Percentiles rank a stretch among this genome's conserved stretches.
Evolutionary conservation across 2,797 vertebrate species (phyloP).

Genomic region (Tapera naevia): DNA sequence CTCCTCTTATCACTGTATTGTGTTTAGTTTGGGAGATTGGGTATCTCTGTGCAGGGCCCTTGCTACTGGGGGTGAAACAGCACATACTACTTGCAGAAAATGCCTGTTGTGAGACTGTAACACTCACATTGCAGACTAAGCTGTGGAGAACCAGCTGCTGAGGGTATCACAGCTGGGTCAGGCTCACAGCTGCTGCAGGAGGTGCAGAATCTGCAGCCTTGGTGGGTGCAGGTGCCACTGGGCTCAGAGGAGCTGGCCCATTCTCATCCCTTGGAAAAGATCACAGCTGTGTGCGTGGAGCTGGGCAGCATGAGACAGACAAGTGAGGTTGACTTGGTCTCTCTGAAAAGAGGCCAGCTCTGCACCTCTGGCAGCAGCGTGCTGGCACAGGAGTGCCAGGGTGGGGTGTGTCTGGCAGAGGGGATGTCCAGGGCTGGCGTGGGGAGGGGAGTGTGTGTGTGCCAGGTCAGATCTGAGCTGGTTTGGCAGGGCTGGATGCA

Average conservation of each 20-base stretch:
- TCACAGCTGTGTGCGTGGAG: accelerated
- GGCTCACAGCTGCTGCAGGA: neutral
- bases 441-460: accelerated
- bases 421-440: neutral
- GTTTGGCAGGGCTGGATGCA: neutral
- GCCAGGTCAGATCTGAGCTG: neutral
- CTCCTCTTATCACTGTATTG: accelerated
- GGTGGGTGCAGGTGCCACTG: neutral
- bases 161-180: neutral
- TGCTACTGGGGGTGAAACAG: neutral
- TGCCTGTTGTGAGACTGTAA: neutral
- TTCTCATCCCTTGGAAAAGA: accelerated
- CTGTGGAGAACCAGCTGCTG: neutral
- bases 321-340: accelerated
- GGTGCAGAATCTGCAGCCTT: neutral
- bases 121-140: accelerated
- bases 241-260: neutral
- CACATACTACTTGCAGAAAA: neutral
- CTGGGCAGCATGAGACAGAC: accelerated
- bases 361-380: accelerated
- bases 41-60: neutral
- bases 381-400: neutral
- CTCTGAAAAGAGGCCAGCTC: neutral
- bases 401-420: neutral
- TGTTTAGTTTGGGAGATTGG: neutral